Evolutionary conservation across 1,140 invertebrate species (phyloP).

Genomic region (Thaumetopoea pityocampa): DNA sequence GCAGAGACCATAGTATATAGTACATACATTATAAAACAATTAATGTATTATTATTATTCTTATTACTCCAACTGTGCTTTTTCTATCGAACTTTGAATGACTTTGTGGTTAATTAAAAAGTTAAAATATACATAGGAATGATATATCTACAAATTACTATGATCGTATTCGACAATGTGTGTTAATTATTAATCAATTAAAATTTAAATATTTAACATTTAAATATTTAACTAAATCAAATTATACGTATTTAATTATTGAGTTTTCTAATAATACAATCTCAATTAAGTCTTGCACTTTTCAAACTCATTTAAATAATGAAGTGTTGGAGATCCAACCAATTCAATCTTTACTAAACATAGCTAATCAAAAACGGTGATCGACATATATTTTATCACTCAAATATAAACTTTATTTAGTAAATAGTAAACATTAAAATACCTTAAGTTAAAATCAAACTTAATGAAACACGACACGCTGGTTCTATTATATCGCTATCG

Average conservation of each 20-base stretch:
- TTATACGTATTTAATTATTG: constrained; percentile 14
- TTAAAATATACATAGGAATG: no score
- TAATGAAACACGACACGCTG: constrained; percentile 17
- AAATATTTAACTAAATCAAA: constrained; percentile 10
- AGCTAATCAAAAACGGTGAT: constrained; percentile 29
- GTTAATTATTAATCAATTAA: no score
- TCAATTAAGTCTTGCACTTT: constrained; percentile 8
- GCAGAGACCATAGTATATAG: no score
- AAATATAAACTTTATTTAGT: constrained; percentile 2
- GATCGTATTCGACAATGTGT: no score
- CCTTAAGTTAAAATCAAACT: neutral
- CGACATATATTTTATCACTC: neutral
- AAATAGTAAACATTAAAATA: constrained; percentile 18
- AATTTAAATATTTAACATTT: no score
- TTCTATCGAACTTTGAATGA: no score
- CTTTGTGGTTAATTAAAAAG: no score
- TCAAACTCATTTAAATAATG: constrained; percentile 2
- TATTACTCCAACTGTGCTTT: no score
- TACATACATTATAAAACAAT: no score
- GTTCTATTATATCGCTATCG: constrained; percentile 37
- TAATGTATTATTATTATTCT: no score
- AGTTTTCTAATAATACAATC: constrained; percentile 11
- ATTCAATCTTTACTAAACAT: constrained; percentile 25
- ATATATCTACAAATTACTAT: no score
- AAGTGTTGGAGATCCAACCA: constrained; percentile 22